Percentiles rank a stretch among this genome's conserved stretches.
Evolutionary conservation across 2,888 invertebrate species (phyloP).

Genomic region (Euplagia quadripunctaria): DNA sequence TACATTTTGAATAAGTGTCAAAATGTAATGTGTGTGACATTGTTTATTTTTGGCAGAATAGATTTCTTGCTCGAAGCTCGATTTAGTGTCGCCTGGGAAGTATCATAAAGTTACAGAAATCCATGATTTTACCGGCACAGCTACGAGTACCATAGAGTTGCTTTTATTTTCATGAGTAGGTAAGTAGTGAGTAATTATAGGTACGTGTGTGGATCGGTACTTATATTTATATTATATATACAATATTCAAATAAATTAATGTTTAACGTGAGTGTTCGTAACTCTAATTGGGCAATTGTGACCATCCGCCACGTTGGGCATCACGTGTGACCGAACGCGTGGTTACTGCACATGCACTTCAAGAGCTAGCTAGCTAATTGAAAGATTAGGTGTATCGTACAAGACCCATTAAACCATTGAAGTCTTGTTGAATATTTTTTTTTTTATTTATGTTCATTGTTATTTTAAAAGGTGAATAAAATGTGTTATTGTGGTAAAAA

Average conservation of each 20-base stretch:
- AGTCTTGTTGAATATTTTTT: neutral
- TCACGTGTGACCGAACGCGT: conserved; percentile 22
- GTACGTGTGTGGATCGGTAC: too few species aligned
- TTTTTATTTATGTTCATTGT: neutral
- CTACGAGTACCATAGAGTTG: neutral
- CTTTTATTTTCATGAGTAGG: neutral
- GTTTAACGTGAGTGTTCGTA: conserved; percentile 8
- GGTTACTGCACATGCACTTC: conserved; percentile 11
- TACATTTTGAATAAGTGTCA: too few species aligned
- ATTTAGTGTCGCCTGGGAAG: too few species aligned
- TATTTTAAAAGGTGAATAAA: neutral
- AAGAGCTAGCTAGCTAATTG: conserved; percentile 10
- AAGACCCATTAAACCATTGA: neutral
- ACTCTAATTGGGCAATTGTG: conserved; percentile 20
- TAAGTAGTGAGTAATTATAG: too few species aligned
- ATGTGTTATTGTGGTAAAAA: neutral
- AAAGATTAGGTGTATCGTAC: conserved; percentile 13
- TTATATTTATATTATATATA: neutral
- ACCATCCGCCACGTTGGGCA: conserved; percentile 25
- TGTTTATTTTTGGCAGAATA: neutral
- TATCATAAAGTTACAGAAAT: neutral
- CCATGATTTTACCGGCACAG: neutral
- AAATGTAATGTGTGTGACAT: too few species aligned
- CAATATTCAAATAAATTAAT: neutral
- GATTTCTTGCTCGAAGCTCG: too few species aligned